Conservation (phyloP, 2,797 vertebrate genomes). For the Rallus crepitans region DNA sequence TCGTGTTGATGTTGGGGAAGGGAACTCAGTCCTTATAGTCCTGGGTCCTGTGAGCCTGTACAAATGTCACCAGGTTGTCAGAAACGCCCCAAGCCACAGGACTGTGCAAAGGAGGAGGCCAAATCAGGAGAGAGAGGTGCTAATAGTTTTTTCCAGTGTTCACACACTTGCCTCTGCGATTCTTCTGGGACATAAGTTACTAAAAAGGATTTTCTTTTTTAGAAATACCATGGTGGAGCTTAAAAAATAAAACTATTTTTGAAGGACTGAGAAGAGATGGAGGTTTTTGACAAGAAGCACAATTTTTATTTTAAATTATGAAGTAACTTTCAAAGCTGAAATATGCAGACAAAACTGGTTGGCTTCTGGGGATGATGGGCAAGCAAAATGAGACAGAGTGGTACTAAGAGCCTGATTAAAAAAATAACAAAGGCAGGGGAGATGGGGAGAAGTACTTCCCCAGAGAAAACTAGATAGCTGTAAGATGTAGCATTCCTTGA, state of each 20-base stretch:
- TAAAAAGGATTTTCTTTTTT: not conserved
- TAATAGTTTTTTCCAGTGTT: not conserved
- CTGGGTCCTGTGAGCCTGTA: not conserved
- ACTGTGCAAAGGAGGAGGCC: not conserved
- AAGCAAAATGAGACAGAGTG: not conserved
- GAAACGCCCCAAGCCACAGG: not conserved
- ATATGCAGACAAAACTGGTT: not conserved
- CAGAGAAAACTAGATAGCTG: not conserved
- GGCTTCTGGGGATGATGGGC: not conserved
- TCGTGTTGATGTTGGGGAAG: not conserved
- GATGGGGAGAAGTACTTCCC: not conserved
- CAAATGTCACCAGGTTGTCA: not conserved
- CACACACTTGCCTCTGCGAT: not conserved
- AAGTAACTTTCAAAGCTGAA: not conserved
- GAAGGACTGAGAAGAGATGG: not conserved
- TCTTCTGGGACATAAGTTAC: not conserved
- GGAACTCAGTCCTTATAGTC: not conserved
- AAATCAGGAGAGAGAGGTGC: not conserved
- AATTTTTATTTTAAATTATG: not conserved
- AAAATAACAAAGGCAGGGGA: not conserved
- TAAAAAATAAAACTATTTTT: not conserved
- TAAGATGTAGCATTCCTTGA: not conserved
- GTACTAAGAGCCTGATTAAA: not conserved
- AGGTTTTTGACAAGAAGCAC: not conserved
- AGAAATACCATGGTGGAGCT: not conserved